phyloP scores from a whole-genome alignment of 2,797 vertebrate genomes.

The Myiothlypis coronata region DNA sequence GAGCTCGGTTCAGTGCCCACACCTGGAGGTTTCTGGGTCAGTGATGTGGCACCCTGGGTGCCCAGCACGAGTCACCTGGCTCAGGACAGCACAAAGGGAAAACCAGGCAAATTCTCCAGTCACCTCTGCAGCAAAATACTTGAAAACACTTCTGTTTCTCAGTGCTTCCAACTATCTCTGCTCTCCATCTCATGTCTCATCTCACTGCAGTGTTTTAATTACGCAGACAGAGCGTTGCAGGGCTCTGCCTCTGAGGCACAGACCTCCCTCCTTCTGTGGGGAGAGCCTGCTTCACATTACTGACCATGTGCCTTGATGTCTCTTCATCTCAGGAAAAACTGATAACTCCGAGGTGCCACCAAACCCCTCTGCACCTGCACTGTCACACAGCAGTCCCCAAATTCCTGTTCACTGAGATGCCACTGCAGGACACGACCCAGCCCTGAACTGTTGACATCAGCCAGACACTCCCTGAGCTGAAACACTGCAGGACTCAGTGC shows the following conservation, averaged over 20 bases:
- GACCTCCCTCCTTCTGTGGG: not conserved
- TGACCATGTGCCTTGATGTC: not conserved
- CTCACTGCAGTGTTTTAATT: not conserved
- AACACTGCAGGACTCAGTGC: not conserved
- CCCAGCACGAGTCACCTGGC: fast-evolving
- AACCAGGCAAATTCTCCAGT: not conserved
- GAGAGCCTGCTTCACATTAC: not conserved
- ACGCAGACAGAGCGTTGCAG: fast-evolving
- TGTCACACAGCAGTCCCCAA: not conserved
- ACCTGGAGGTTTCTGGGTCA: not conserved
- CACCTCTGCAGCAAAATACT: not conserved
- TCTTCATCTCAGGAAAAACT: not conserved
- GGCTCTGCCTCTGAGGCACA: not conserved
- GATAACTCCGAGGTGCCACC: not conserved
- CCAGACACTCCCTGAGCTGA: not conserved
- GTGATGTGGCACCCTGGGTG: fast-evolving
- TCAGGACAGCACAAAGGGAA: not conserved
- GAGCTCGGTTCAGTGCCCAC: fast-evolving
- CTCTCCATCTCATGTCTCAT: not conserved
- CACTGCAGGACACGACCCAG: not conserved
- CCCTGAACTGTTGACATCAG: not conserved
- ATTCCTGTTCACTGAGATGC: not conserved
- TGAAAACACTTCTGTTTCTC: not conserved
- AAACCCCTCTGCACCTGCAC: not conserved
- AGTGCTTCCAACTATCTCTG: not conserved